A percentile compares a stretch with the other conserved stretches of the same genome.
phyloP scores from a whole-genome alignment of 2,888 invertebrate species.

The Trichacis sp. region DNA sequence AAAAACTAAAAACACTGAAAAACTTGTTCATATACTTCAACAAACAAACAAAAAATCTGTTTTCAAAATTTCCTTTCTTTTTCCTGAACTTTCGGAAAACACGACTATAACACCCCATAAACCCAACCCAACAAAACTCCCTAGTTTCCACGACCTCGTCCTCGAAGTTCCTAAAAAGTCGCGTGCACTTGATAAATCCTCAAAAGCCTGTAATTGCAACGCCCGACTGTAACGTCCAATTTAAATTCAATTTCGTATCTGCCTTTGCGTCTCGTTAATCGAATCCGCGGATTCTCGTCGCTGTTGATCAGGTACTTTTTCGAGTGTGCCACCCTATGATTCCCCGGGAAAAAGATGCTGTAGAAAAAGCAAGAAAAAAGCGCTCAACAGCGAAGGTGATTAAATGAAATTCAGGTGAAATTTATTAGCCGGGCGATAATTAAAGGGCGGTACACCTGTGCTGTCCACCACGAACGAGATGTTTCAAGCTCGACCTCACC shows the following conservation, averaged over 20 bases:
- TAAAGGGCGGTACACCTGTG: constrained; percentile 60
- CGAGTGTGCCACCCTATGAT: constrained; percentile 8
- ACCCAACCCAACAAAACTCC: too few species aligned
- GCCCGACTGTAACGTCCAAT: constrained; percentile 19
- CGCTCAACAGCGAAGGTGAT: constrained; percentile 43
- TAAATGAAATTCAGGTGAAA: constrained; percentile 51
- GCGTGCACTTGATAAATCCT: too few species aligned
- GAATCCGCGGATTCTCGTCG: constrained; percentile 28
- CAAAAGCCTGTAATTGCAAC: constrained; percentile 14
- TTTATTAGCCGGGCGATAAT: constrained; percentile 62
- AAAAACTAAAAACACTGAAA: too few species aligned
- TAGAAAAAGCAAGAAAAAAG: constrained; percentile 34
- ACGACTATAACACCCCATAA: too few species aligned
- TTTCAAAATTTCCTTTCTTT: too few species aligned
- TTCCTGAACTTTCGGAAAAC: too few species aligned
- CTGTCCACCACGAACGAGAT: constrained; percentile 41
- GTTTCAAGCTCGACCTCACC: constrained; percentile 25
- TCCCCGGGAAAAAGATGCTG: constrained; percentile 17
- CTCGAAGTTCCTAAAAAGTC: too few species aligned
- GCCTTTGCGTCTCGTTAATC: constrained; percentile 38
- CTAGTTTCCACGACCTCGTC: too few species aligned
- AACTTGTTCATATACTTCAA: too few species aligned
- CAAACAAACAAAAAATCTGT: too few species aligned
- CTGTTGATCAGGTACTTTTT: constrained; percentile 30
- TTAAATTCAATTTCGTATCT: constrained; percentile 37